Evolutionary conservation across 2,888 invertebrate genomes (phyloP), one percentile per base, ranked within the genome.

Genomic region (Willowsia nigromaculata): DNA sequence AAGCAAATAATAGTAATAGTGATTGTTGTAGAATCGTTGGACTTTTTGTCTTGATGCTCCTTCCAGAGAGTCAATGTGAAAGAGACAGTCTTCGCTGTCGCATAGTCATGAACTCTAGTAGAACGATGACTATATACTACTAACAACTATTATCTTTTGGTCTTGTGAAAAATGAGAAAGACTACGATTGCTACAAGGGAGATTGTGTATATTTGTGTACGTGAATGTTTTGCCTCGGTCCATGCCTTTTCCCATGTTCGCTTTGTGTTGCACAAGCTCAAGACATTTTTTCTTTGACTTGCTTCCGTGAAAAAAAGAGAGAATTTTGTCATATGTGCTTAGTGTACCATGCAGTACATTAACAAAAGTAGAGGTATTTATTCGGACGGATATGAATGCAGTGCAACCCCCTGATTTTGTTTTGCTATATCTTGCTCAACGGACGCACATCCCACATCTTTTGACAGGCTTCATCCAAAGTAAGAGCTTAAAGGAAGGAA

Each of bases 21-120:
- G 83, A 88, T 88, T 88, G 83, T 88, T 84, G 83, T 88, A 78
- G 53, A 82, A 82, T 87, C 87, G 56, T 37, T 40, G n/a, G 27
- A 82, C 59, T 74, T 82, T n/a, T 74, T 82, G 88, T 76, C 82
- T 83, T 56, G 82, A 37, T 81, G 40, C 13, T 81, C 9, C 40
- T 85, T 71, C 40, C 56, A 68, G 9, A n/a, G 30, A 30, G n/a
- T 83, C 37, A 74, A 68, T n/a, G 18, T 65, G 65, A 59, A 13
- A 40, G 40, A 56, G 9, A 27, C 65, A 9, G 30, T 62, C 25
- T 15, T 62, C n/a, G 37, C 22, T 71, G 11, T 25, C 13, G 40
- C 13, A 37, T 37, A 68, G 65, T 37, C 22, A 43, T 71, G 71
- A 43, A 22, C 13, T 6, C 9, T 13, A 33, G 37, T 9, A 82